A percentile compares a stretch with the other conserved stretches of the same genome.
These are phyloP conservation scores for Pelobates cultripes DNA, from an alignment of 2,797 vertebrate species.

Conservation along the genomic window DNA sequence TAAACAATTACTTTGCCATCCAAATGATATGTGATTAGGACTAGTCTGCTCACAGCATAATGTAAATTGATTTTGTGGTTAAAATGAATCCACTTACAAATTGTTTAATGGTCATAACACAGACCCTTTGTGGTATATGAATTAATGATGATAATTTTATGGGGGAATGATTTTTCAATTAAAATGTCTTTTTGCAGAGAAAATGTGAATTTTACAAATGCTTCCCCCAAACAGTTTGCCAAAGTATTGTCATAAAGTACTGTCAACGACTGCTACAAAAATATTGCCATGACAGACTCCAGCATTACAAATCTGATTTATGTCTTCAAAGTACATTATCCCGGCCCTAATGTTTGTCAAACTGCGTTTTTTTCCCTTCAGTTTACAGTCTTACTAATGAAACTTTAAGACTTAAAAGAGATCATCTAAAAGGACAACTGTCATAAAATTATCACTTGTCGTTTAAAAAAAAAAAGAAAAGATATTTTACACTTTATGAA, in stretches of 20 bases:
- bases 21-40: constrained; percentile 71
- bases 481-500: too few species aligned
- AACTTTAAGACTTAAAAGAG: constrained; percentile 25
- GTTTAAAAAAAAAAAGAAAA: too few species aligned
- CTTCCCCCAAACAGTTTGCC: constrained; percentile 60
- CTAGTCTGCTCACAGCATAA: constrained; percentile 67
- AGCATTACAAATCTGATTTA: constrained; percentile 57
- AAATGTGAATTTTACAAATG: constrained; percentile 66
- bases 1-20: constrained; percentile 70
- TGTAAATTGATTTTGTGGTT: constrained; percentile 71
- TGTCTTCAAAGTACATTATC: constrained; percentile 59
- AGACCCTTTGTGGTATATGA: constrained; percentile 68
- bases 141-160: constrained; percentile 75
- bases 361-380: constrained; percentile 34
- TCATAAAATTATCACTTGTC: too few species aligned
- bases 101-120: constrained; percentile 72
- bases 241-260: constrained; percentile 53
- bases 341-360: constrained; percentile 31
- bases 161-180: constrained; percentile 80
- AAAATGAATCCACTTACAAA: constrained; percentile 73
- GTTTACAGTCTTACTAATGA: constrained; percentile 51
- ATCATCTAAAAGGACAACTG: background rate
- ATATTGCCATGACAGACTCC: constrained; percentile 44
- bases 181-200: constrained; percentile 70
- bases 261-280: constrained; percentile 57